Conservation (phyloP, 2,888 invertebrate genomes). For the Mechanitis mazaeus region DNA sequence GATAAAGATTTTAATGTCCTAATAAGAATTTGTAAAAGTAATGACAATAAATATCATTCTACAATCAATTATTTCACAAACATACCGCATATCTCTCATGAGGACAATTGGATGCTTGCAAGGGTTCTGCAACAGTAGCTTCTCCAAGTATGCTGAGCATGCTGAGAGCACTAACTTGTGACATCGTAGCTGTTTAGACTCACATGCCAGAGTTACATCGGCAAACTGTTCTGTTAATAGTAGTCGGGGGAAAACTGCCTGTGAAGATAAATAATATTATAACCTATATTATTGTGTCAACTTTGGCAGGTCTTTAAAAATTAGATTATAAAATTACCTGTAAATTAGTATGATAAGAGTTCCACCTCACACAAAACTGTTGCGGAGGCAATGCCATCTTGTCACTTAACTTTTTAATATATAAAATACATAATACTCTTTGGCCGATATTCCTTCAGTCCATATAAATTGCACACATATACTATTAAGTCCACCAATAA, state of each 20-base stretch:
- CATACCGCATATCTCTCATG: conserved; percentile 87
- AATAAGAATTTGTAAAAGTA: not conserved
- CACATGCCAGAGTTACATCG: conserved; percentile 92
- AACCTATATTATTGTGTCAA: not conserved
- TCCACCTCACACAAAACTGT: conserved; percentile 88
- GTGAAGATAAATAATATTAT: conserved; percentile 15
- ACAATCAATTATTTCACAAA: not conserved
- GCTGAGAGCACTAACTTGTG: conserved; percentile 91
- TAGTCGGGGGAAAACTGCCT: conserved; percentile 84
- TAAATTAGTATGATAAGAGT: conserved; percentile 87
- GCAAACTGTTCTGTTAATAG: conserved; percentile 89
- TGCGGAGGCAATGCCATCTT: conserved; percentile 76
- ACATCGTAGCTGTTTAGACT: conserved; percentile 89
- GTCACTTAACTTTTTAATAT: conserved; percentile 26
- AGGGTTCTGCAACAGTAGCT: conserved; percentile 86
- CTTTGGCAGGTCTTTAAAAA: not conserved
- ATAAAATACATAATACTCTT: conserved; percentile 45
- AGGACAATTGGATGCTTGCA: conserved; percentile 91
- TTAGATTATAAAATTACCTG: conserved; percentile 59
- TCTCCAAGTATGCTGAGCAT: conserved; percentile 89
- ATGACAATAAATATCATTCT: not conserved
- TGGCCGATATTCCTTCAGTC: conserved; percentile 42
- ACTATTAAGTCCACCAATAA: conserved; percentile 35
- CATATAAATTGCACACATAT: conserved; percentile 49
- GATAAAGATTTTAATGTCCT: no score